Percentiles rank a stretch among this genome's conserved stretches.
Evolutionary conservation across 1,140 invertebrate species (phyloP).

Genomic region (Drosophila fuyamai): DNA sequence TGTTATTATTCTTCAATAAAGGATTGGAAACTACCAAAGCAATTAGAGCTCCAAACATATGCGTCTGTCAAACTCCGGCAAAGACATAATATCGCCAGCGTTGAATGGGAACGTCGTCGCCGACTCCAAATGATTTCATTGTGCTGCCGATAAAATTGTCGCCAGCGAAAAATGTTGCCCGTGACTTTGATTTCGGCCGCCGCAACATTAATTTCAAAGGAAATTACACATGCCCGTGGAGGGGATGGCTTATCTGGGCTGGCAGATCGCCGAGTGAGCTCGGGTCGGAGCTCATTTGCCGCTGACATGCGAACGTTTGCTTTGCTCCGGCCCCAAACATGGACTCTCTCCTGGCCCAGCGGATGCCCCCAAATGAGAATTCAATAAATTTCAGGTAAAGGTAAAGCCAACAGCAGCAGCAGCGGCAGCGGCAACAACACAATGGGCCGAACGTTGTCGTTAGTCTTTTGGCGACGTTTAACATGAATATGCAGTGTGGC

Average conservation of each 20-base stretch:
- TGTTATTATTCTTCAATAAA: constrained; percentile 27
- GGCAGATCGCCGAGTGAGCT: constrained; percentile 55
- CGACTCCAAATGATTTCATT: constrained; percentile 74
- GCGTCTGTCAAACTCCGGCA: constrained; percentile 43
- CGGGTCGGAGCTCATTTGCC: constrained; percentile 66
- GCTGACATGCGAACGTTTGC: constrained; percentile 74
- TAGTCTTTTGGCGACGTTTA: constrained; percentile 82
- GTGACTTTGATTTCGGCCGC: constrained; percentile 82
- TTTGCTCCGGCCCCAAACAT: constrained; percentile 18
- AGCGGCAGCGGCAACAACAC: constrained; percentile 57
- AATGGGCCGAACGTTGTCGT: constrained; percentile 71
- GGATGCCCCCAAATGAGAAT: constrained; percentile 72
- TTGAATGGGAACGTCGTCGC: constrained; percentile 30
- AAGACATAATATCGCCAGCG: constrained; percentile 75
- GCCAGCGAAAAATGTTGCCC: constrained; percentile 73
- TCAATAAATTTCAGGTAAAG: constrained; percentile 80
- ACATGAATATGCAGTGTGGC: constrained; percentile 84
- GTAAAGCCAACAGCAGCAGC: constrained; percentile 30
- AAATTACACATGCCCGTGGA: constrained; percentile 69
- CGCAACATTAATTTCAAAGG: constrained; percentile 79
- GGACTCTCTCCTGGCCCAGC: constrained; percentile 23
- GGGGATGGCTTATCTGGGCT: constrained; percentile 63
- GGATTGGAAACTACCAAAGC: constrained; percentile 13
- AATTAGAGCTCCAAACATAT: constrained; percentile 27
- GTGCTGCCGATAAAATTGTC: constrained; percentile 83